Percentiles rank a stretch among this genome's conserved stretches.
These are phyloP conservation scores for Pangasius macronema DNA, from an alignment of 2,797 vertebrate genomes.

Conservation along the genomic window DNA sequence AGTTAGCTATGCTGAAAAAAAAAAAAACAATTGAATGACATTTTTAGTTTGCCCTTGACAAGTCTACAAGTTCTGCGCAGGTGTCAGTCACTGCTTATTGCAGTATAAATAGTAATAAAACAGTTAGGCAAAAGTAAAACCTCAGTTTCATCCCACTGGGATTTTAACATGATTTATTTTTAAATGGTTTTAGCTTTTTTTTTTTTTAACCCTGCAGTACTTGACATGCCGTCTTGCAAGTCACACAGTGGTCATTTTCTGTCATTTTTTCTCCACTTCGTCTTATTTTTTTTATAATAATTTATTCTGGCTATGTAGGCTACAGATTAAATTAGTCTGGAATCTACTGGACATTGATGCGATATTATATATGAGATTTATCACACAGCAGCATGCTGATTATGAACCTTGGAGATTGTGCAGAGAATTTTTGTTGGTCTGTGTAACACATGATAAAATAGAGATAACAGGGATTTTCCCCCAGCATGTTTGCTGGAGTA, in stretches of 20 bases:
- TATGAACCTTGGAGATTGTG: neutral
- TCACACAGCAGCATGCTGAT: constrained; percentile 8
- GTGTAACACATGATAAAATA: constrained; percentile 25
- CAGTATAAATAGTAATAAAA: constrained; percentile 29
- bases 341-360: neutral
- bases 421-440: constrained; percentile 7
- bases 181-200: constrained; percentile 50
- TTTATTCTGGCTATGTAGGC: neutral
- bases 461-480: constrained; percentile 23
- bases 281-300: neutral
- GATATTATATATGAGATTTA: neutral
- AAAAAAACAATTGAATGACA: neutral
- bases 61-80: constrained; percentile 46
- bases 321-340: neutral
- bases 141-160: constrained; percentile 41
- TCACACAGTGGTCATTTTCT: constrained; percentile 18
- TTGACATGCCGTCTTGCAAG: neutral
- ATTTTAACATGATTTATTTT: constrained; percentile 59
- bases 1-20: neutral
- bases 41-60: neutral
- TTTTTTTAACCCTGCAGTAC: constrained; percentile 9
- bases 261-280: neutral
- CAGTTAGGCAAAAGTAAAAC: constrained; percentile 22
- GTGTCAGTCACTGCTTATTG: constrained; percentile 53
- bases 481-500: constrained; percentile 30